Evolutionary conservation across 1,140 invertebrate genomes (phyloP).

Genomic region (Teleopsis dalmanni): DNA sequence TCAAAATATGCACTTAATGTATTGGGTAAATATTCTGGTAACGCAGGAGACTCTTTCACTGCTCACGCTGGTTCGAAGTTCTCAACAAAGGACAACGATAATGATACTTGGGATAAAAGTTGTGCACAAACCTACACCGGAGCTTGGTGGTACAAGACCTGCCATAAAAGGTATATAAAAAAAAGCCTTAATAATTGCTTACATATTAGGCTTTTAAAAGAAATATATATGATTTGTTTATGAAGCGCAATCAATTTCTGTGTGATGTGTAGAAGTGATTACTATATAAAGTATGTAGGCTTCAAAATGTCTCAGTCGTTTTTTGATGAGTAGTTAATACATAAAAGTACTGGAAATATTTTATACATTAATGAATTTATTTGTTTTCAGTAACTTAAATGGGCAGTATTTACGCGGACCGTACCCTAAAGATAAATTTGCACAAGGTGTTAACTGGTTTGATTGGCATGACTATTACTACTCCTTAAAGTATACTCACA

Average conservation of each 20-base stretch:
- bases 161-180: conserved; percentile 2
- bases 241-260: too few species aligned
- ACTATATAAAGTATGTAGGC: too few species aligned
- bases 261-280: too few species aligned
- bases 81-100: conserved; percentile 1
- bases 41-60: conserved; percentile 56
- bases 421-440: neutral
- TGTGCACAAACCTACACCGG: neutral
- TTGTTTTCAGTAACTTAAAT: neutral
- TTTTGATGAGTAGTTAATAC: too few species aligned
- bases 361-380: neutral
- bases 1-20: conserved; percentile 58
- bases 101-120: neutral
- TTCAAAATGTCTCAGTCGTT: too few species aligned
- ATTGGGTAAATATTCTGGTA: conserved; percentile 56
- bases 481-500: neutral
- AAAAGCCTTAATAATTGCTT: too few species aligned
- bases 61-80: conserved; percentile 1
- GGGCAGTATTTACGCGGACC: neutral
- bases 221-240: too few species aligned
- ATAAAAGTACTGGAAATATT: too few species aligned
- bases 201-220: too few species aligned
- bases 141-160: conserved; percentile 8
- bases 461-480: neutral
- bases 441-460: neutral